A percentile compares a stretch with the other conserved stretches of the same genome.
Conservation (phyloP, 1,140 invertebrate species). For the Calycopis cecrops region DNA sequence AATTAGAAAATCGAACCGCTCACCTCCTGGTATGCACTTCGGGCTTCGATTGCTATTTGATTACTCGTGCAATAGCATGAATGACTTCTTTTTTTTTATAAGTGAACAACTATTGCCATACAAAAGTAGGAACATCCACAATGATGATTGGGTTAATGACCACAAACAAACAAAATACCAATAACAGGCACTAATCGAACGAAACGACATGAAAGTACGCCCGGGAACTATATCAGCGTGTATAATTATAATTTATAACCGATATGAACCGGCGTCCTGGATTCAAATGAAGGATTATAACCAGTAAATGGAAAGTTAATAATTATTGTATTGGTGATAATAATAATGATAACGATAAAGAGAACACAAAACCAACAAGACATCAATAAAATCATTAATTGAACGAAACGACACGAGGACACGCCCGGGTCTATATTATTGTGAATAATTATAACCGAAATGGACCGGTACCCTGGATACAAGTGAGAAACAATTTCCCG, state of each 20-base stretch:
- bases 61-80: no score
- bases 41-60: no score
- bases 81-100: no score
- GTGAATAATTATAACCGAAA: slow-evolving; percentile 60
- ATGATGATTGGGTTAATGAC: no score
- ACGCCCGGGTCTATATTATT: slow-evolving; percentile 44
- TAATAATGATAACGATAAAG: no score
- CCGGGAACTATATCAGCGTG: slow-evolving; percentile 48
- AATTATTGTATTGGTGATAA: slow-evolving; percentile 50
- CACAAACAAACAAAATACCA: no score
- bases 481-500: slow-evolving; percentile 62
- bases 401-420: slow-evolving; percentile 20
- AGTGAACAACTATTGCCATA: no score
- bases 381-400: slow-evolving; percentile 15
- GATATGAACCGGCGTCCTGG: slow-evolving; percentile 58
- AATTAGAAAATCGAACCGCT: no score
- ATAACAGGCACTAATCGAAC: no score
- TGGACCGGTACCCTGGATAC: slow-evolving; percentile 62
- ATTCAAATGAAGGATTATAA: slow-evolving; percentile 64
- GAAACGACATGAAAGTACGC: slow-evolving; percentile 23
- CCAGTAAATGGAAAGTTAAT: no score
- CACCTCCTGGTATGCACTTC: no score
- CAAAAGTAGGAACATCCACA: no score
- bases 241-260: slow-evolving; percentile 65
- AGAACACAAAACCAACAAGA: neutral